A percentile compares a stretch with the other conserved stretches of the same genome.
These are phyloP conservation scores for Spea hammondii DNA, from an alignment of 2,797 vertebrate species.

Conservation along the genomic window DNA sequence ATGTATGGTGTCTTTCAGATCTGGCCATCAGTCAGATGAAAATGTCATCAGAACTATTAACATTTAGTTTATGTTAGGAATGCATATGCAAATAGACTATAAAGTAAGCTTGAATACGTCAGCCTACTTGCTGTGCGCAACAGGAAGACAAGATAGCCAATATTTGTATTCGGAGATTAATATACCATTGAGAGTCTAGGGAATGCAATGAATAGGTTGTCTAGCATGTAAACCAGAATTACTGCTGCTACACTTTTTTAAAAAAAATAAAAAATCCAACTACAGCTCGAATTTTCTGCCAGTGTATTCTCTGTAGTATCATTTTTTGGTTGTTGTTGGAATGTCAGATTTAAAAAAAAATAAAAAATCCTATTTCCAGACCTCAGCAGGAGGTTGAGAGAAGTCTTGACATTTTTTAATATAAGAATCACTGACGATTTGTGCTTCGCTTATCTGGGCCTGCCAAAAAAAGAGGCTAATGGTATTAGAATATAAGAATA, in stretches of 20 bases:
- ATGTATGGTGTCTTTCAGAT: constrained; percentile 35
- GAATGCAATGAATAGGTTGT: constrained; percentile 10
- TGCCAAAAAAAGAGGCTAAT: constrained; percentile 57
- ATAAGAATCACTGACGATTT: constrained; percentile 57
- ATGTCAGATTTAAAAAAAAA: background rate
- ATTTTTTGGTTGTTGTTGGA: constrained; percentile 8
- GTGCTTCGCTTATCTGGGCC: constrained; percentile 52
- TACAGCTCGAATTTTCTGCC: constrained; percentile 8
- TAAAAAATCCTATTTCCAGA: background rate
- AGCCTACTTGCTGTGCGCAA: constrained; percentile 29
- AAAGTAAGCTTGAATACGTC: constrained; percentile 5
- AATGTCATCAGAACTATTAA: constrained; percentile 51
- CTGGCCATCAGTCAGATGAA: constrained; percentile 45
- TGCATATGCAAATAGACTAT: constrained; percentile 48
- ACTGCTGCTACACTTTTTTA: constrained; percentile 15
- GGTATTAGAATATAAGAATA: constrained; percentile 55
- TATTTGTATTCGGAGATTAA: constrained; percentile 37
- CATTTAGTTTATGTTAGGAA: constrained; percentile 50
- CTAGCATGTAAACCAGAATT: constrained; percentile 20
- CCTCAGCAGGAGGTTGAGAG: constrained; percentile 50
- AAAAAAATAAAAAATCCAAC: background rate
- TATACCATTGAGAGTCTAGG: constrained; percentile 14
- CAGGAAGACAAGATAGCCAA: constrained; percentile 31
- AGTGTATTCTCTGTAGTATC: constrained; percentile 7
- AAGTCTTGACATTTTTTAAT: constrained; percentile 60